phyloP scores from a whole-genome alignment of 2,797 vertebrate species.

The Delichon dasypus region DNA sequence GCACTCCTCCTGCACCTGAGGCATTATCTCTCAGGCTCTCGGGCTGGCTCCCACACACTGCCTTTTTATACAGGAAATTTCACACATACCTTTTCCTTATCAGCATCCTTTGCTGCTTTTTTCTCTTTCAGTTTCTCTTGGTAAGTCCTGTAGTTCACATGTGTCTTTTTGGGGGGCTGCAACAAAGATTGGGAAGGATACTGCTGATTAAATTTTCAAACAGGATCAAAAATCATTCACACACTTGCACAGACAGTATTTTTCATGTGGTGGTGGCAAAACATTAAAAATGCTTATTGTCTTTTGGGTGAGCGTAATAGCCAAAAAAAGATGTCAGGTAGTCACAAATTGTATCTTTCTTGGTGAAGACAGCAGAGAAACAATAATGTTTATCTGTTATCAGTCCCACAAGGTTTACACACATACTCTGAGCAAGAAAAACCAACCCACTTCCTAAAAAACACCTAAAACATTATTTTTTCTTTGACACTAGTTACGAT shows the following conservation, averaged over 20 bases:
- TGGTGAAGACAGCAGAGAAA: neutral
- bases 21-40: neutral
- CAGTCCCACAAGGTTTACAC: neutral
- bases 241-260: neutral
- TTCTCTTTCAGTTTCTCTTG: conserved; percentile 87
- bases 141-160: conserved; percentile 87
- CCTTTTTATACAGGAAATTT: neutral
- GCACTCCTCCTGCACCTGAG: neutral
- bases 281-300: neutral
- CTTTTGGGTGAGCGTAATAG: neutral
- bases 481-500: neutral
- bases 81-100: conserved; percentile 77
- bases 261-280: neutral
- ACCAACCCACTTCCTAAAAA: neutral
- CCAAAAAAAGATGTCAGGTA: neutral
- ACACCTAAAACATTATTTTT: neutral
- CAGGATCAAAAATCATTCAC: neutral
- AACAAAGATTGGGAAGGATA: conserved; percentile 2
- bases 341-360: neutral
- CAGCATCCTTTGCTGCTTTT: conserved; percentile 76
- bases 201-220: neutral
- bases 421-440: neutral
- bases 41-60: neutral
- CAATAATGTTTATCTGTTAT: neutral
- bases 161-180: conserved; percentile 88